Percentiles rank a stretch among this genome's conserved stretches.
phyloP scores from a whole-genome alignment of 2,888 invertebrate species.

The Meghimatium bilineatum region DNA sequence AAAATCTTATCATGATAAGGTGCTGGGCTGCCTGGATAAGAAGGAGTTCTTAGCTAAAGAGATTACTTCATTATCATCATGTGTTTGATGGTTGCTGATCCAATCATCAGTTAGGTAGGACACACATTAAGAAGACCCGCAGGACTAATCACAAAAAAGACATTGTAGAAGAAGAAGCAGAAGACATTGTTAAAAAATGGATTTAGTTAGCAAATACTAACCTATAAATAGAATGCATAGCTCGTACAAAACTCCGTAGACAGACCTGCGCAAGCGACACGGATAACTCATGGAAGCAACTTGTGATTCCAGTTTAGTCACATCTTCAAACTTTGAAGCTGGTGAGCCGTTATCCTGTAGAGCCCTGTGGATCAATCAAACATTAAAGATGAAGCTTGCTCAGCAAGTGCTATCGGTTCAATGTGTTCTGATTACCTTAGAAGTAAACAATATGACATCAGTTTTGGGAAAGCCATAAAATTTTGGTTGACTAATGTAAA shows the following conservation, averaged over 20 bases:
- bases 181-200: too few species aligned
- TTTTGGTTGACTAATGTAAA: too few species aligned
- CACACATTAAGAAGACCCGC: neutral
- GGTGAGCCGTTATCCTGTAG: conserved; percentile 36
- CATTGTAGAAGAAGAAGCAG: neutral
- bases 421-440: too few species aligned
- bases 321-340: conserved; percentile 46
- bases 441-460: too few species aligned
- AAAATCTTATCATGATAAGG: too few species aligned
- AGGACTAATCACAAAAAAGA: neutral
- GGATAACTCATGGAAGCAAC: conserved; percentile 51
- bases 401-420: too few species aligned
- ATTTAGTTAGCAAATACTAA: conserved; percentile 31
- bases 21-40: too few species aligned
- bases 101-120: neutral
- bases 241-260: conserved; percentile 48
- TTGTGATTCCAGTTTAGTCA: conserved; percentile 55
- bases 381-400: neutral
- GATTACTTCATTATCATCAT: too few species aligned
- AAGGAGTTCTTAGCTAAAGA: too few species aligned
- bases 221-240: conserved; percentile 48
- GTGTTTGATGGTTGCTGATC: too few species aligned
- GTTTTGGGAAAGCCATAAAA: too few species aligned
- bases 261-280: conserved; percentile 55
- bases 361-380: conserved; percentile 37